Percentiles rank a stretch among this genome's conserved stretches.
Evolutionary conservation across 2,888 invertebrate genomes (phyloP).

Genomic region (Coremacera marginata): DNA sequence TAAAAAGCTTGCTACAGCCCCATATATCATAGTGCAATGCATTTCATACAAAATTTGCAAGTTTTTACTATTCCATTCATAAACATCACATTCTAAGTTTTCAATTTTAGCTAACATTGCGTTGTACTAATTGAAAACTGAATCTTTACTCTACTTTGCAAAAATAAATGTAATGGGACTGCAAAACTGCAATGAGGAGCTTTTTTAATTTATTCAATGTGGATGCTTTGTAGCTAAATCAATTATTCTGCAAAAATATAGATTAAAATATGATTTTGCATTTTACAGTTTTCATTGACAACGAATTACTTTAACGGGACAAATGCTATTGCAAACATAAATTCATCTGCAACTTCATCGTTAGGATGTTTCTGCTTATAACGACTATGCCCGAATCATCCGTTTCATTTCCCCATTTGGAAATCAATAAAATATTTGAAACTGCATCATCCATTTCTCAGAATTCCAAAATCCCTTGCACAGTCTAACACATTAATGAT

Average conservation of each 20-base stretch:
- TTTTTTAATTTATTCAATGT: background rate
- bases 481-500: background rate
- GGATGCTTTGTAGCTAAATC: background rate
- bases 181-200: conserved; percentile 1
- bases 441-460: background rate
- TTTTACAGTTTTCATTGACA: background rate
- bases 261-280: background rate
- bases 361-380: background rate
- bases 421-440: background rate
- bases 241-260: background rate
- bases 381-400: background rate
- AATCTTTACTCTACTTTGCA: conserved; percentile 5
- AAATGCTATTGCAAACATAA: background rate
- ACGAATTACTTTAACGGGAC: background rate
- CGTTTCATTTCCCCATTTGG: background rate
- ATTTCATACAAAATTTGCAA: conserved; percentile 1
- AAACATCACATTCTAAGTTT: background rate
- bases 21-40: conserved; percentile 28
- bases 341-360: background rate
- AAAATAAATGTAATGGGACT: conserved; percentile 16
- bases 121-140: background rate
- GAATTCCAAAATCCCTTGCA: background rate
- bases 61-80: background rate
- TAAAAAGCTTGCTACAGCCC: conserved; percentile 7
- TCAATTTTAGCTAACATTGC: background rate